phyloP scores from a whole-genome alignment of 2,797 vertebrate genomes.

The Lepidocolaptes lacrymiger region DNA sequence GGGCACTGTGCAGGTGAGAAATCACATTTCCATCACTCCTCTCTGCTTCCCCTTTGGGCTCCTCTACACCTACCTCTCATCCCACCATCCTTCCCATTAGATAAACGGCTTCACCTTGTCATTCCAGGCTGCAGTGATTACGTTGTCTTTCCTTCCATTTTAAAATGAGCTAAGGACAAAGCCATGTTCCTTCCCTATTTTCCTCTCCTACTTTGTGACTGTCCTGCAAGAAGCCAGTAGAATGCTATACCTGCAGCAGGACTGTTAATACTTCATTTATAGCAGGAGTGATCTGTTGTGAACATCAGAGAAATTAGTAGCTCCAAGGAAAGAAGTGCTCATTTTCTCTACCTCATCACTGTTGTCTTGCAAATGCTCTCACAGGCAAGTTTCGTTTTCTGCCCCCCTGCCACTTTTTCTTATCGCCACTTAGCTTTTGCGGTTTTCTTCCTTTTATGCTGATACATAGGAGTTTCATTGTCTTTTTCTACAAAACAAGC shows the following conservation, averaged over 20 bases:
- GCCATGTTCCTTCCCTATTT: neutral
- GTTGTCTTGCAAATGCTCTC: neutral
- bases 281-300: neutral
- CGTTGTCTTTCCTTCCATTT: neutral
- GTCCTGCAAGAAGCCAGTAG: neutral
- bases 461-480: neutral
- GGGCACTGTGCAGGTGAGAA: neutral
- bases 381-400: neutral
- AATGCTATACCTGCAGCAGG: neutral
- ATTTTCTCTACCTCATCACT: neutral
- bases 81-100: neutral
- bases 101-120: neutral
- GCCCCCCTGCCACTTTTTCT: neutral
- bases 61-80: neutral
- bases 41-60: neutral
- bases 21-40: neutral
- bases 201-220: neutral
- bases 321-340: neutral
- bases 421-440: neutral
- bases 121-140: neutral
- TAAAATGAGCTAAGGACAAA: neutral
- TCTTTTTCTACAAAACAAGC: neutral
- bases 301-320: constrained; percentile 22
- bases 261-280: constrained; percentile 15
- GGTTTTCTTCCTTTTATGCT: neutral